Evolutionary conservation across 2,888 invertebrate species (phyloP).

Genomic region (Willowsia nigromaculata): DNA sequence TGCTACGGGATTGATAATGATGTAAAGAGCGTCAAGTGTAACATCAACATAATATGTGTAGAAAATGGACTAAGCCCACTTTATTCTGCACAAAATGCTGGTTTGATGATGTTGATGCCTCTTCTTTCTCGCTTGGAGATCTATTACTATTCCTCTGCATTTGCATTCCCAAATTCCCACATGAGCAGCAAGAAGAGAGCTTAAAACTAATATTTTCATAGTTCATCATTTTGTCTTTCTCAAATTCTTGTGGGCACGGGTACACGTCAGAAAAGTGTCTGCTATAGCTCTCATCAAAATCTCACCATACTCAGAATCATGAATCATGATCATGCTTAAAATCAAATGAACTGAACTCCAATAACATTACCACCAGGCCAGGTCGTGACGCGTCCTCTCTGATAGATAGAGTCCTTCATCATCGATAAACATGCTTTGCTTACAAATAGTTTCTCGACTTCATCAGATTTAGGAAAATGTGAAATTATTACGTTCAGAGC

Average conservation of each 20-base stretch:
- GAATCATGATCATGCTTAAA: constrained; percentile 4
- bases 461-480: background rate
- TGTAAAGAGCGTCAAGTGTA: too few relatives aligned
- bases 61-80: too few relatives aligned
- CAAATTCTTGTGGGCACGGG: background rate
- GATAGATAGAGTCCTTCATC: background rate
- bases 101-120: too few relatives aligned
- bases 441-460: background rate
- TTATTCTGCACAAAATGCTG: too few relatives aligned
- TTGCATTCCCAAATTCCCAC: too few relatives aligned
- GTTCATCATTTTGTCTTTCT: background rate
- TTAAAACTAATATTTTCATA: constrained; percentile 7
- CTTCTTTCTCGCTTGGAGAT: too few relatives aligned
- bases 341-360: background rate
- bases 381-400: background rate
- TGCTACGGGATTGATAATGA: background rate
- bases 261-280: background rate
- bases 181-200: too few relatives aligned
- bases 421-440: background rate
- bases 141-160: too few relatives aligned
- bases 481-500: background rate
- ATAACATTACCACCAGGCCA: background rate
- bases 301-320: background rate
- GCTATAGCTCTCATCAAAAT: background rate
- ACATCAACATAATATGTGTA: too few relatives aligned